Conservation (phyloP, 2,113 vertebrate species). For the Brachyistius frenatus region DNA sequence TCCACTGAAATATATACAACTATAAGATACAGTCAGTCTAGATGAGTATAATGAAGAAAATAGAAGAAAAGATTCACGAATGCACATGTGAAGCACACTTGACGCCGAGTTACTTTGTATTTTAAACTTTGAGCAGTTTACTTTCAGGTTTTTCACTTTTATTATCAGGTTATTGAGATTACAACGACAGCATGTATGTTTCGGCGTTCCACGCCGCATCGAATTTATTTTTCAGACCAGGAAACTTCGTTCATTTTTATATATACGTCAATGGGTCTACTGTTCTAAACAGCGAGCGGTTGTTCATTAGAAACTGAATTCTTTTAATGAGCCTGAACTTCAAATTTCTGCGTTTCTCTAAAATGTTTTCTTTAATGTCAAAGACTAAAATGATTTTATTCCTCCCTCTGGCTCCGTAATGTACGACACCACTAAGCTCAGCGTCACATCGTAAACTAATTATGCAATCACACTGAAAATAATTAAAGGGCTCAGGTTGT, state of each 20-base stretch:
- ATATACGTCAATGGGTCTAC: no score
- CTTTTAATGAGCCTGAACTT: background rate
- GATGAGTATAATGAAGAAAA: background rate
- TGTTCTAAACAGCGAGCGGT: background rate
- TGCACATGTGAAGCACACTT: background rate
- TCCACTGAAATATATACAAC: background rate
- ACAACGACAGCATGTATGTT: no score
- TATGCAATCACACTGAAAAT: conserved; percentile 26
- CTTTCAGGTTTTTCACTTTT: no score
- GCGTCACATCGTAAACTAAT: conserved; percentile 32
- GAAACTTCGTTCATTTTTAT: no score
- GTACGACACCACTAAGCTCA: background rate
- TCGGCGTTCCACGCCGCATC: no score
- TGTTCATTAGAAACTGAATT: conserved; percentile 2
- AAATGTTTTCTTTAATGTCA: no score
- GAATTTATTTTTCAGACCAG: no score
- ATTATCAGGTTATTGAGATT: no score
- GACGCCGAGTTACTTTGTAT: no score
- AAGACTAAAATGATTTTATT: background rate
- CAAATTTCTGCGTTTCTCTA: background rate
- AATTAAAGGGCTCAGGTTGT: conserved; percentile 33
- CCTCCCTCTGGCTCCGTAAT: background rate
- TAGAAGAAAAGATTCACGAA: background rate
- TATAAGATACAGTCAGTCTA: background rate
- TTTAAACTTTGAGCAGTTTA: no score